phyloP scores from a whole-genome alignment of 2,113 vertebrate species.

The Echinops telfairi region DNA sequence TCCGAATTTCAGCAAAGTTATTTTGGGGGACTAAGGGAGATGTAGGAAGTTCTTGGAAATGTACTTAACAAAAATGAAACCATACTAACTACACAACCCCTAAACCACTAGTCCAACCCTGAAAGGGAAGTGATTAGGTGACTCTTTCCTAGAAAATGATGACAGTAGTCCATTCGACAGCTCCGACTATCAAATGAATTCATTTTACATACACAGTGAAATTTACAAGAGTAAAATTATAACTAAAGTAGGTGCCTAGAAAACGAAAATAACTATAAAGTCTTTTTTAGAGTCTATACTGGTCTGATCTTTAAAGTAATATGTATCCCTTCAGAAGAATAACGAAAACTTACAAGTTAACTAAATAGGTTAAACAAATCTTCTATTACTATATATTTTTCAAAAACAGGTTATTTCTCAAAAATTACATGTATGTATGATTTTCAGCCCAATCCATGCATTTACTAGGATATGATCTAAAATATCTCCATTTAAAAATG shows the following conservation, averaged over 20 bases:
- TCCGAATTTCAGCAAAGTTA: background rate
- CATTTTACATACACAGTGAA: background rate
- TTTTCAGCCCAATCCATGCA: constrained; percentile 17
- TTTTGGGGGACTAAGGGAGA: background rate
- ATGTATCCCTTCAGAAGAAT: constrained; percentile 49
- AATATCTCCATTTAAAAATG: constrained; percentile 20
- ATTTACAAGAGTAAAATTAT: constrained; percentile 43
- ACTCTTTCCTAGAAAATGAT: constrained; percentile 34
- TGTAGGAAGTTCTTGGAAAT: background rate
- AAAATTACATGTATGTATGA: constrained; percentile 8
- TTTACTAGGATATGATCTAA: constrained; percentile 13
- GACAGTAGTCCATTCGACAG: background rate
- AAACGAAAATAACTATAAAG: constrained; percentile 37
- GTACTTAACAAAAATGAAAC: background rate
- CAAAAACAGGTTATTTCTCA: constrained; percentile 3
- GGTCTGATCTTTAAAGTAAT: constrained; percentile 37
- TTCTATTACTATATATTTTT: background rate
- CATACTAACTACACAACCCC: background rate
- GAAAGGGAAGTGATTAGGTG: background rate
- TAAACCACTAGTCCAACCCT: background rate
- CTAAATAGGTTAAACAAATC: background rate
- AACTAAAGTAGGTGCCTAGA: constrained; percentile 21
- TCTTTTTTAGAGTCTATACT: background rate
- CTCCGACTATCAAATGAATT: constrained; percentile 55
- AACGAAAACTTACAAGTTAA: constrained; percentile 36